Base-by-base conservation (phyloP, 2,113 vertebrate species). In the Tragelaphus buxtoni region DNA sequence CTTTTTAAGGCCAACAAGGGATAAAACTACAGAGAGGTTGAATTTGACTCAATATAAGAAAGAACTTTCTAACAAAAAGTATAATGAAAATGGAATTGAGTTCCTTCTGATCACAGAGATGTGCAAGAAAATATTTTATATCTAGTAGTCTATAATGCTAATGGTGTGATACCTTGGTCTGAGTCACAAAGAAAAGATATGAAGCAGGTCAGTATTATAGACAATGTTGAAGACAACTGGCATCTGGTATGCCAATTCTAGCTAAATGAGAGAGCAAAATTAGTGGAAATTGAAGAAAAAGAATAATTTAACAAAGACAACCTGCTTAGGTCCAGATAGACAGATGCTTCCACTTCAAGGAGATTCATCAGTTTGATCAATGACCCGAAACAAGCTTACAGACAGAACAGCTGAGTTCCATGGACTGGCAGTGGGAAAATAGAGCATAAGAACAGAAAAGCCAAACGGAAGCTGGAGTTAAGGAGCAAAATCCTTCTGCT, bases 301-400 rank as follows among this genome's bases (percentile, higher is more conserved):
- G 55, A 49, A 63, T 69, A 86, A 94, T 30, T 91, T 77, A 60
- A 56, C 69, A 32, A 76, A 93, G 14, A 22, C 55, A 20, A 58
- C 22, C 56, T 56, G 16, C 53, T 17, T 53, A 35, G 39, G 47
- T 86, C 65, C 89, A 83, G 77, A 93, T 80, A 88, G 81, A 24
- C 56, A 51, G 47, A 58, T 28, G 39, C 77, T 82, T 30, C 42
- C 14, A 76, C 35, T 90, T 94, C 63, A 79, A 84, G 32, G 18
- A 72, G 63, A 87, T 74, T 83, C 88, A 65, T 95, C 81, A 91
- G 10, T 93, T 63, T 85, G 81, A 42, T 89, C 60, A 79, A 9
- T 80, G 77, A 94, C 69, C 85, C 79, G 45, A 69, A 79, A 97
- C 58, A 94, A 69, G 81, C 56, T 86, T 88, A 72, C 42, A 90